These are phyloP conservation scores for Pristionchus entomophagus DNA, from an alignment of 2,888 invertebrate genomes.

Conservation along the genomic window DNA sequence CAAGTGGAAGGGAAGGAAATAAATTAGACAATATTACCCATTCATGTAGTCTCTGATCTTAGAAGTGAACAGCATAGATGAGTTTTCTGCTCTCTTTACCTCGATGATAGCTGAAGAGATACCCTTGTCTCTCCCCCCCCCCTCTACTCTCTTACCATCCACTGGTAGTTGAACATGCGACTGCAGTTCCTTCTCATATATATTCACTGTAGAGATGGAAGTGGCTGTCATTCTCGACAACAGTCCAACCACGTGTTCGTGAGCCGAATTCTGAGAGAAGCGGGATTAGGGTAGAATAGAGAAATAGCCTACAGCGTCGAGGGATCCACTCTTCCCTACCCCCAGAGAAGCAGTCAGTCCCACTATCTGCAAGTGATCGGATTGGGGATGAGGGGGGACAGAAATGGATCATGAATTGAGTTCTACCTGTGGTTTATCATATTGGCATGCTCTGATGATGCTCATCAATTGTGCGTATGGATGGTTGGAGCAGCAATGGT, in stretches of 20 bases:
- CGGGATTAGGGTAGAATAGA: neutral
- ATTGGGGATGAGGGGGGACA: neutral
- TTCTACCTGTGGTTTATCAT: conserved; percentile 50
- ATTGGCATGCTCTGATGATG: neutral
- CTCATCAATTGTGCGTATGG: conserved; percentile 44
- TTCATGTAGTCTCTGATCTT: neutral
- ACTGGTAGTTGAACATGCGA: conserved; percentile 34
- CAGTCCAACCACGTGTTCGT: neutral
- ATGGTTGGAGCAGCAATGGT: conserved; percentile 55
- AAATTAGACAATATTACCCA: neutral
- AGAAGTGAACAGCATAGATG: neutral
- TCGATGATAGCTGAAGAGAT: neutral
- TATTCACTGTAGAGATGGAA: neutral
- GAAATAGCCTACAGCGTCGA: neutral
- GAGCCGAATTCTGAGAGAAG: neutral
- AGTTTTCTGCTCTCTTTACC: neutral
- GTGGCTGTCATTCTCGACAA: neutral
- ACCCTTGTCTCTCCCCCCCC: neutral
- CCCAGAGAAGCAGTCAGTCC: conserved; percentile 68
- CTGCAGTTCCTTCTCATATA: conserved; percentile 10
- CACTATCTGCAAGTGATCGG: conserved; percentile 53
- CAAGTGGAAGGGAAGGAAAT: too few species aligned
- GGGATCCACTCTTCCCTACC: conserved; percentile 51
- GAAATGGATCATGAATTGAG: neutral
- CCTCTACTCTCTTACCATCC: conserved; percentile 7